phyloP scores from a whole-genome alignment of 2,113 vertebrate species.

The Pygathrix nemaeus region DNA sequence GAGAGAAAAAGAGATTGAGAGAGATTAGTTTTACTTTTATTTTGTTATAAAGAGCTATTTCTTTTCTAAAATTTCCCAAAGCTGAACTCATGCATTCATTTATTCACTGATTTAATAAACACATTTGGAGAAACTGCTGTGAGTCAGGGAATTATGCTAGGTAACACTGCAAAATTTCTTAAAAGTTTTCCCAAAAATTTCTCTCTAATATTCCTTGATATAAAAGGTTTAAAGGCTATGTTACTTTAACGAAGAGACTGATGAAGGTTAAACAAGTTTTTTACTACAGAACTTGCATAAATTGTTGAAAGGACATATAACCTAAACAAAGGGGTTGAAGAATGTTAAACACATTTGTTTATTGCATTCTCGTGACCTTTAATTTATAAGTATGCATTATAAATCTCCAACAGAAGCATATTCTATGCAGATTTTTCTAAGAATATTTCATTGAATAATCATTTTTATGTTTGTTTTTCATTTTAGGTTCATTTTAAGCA shows the following conservation, averaged over 20 bases:
- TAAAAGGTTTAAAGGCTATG: not conserved
- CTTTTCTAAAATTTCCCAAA: not conserved
- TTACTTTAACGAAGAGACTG: not conserved
- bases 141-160: not conserved
- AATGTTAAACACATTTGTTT: not conserved
- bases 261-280: not conserved
- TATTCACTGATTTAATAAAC: not conserved
- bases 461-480: not conserved
- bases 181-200: not conserved
- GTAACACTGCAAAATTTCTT: not conserved
- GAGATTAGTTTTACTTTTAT: not conserved
- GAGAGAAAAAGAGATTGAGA: not conserved
- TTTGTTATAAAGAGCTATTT: not conserved
- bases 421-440: not conserved
- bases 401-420: not conserved
- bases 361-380: not conserved
- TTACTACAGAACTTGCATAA: not conserved
- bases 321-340: not conserved
- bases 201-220: not conserved
- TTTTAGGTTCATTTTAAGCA: not conserved
- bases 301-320: not conserved
- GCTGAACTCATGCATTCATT: not conserved
- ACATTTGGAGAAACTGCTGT: not conserved
- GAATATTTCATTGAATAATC: not conserved
- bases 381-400: not conserved